phyloP scores from a whole-genome alignment of 2,113 vertebrate genomes.

The Dolichotis patagonum region DNA sequence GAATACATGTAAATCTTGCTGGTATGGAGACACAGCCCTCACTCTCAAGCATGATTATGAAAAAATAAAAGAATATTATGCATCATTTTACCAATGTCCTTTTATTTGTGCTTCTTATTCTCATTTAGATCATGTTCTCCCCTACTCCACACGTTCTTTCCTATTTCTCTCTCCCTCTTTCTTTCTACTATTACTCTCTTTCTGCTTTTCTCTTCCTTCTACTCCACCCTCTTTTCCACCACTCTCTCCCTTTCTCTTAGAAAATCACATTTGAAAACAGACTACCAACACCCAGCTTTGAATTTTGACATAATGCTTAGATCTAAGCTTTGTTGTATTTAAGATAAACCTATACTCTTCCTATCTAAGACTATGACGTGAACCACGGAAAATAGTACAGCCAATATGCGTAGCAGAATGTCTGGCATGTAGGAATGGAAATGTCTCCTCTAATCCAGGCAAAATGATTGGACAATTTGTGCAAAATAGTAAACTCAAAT shows the following conservation, averaged over 20 bases:
- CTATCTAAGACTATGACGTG: too few relatives aligned
- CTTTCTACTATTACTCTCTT: background rate
- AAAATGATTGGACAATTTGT: background rate
- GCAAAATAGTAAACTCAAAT: background rate
- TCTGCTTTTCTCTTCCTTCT: background rate
- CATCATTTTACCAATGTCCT: background rate
- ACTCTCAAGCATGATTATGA: background rate
- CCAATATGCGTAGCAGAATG: background rate
- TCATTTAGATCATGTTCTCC: background rate
- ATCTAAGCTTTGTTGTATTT: background rate
- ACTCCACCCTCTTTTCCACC: background rate
- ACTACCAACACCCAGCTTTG: background rate
- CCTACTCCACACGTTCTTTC: background rate
- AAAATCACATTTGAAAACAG: background rate
- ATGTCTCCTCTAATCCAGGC: background rate
- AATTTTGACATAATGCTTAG: background rate
- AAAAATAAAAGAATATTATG: background rate
- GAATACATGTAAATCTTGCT: background rate
- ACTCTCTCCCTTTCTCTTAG: background rate
- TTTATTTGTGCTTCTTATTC: background rate
- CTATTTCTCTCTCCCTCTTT: background rate
- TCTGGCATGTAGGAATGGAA: background rate
- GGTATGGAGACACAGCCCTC: background rate
- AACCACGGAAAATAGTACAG: background rate
- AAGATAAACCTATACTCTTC: background rate